Conservation (phyloP, 2,797 vertebrate genomes). For the Cynopterus sphinx region DNA sequence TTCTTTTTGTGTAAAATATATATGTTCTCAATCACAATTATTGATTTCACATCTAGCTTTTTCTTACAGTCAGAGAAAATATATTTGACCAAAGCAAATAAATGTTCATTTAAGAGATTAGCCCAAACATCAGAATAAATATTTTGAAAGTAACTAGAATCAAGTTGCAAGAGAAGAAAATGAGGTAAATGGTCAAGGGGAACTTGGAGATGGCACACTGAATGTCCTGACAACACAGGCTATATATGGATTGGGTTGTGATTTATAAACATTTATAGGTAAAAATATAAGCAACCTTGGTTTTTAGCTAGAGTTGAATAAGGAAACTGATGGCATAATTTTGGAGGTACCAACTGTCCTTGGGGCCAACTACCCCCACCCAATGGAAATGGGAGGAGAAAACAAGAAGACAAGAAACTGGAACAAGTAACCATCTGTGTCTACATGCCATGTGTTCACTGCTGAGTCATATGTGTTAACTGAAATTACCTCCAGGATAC, state of each 20-base stretch:
- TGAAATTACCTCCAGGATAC: background rate
- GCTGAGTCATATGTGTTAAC: background rate
- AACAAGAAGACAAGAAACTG: background rate
- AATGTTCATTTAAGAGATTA: background rate
- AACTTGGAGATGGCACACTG: background rate
- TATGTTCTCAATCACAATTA: conserved; percentile 1
- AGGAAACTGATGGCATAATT: background rate
- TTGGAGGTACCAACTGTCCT: background rate
- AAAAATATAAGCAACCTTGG: background rate
- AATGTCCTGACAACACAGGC: background rate
- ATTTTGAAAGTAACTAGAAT: background rate
- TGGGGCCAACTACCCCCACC: background rate
- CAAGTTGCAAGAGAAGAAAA: background rate
- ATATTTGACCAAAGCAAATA: background rate
- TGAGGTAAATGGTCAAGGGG: background rate
- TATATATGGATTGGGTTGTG: background rate
- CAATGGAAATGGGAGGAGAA: background rate
- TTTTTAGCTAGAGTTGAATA: background rate
- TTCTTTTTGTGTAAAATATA: background rate
- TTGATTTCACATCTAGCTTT: conserved; percentile 20
- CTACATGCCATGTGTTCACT: background rate
- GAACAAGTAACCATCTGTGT: background rate
- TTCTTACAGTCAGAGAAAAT: background rate
- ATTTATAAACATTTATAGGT: background rate
- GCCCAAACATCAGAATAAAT: background rate